Base-by-base conservation (phyloP, 2,888 invertebrate species). In the Keiferia lycopersicella region DNA sequence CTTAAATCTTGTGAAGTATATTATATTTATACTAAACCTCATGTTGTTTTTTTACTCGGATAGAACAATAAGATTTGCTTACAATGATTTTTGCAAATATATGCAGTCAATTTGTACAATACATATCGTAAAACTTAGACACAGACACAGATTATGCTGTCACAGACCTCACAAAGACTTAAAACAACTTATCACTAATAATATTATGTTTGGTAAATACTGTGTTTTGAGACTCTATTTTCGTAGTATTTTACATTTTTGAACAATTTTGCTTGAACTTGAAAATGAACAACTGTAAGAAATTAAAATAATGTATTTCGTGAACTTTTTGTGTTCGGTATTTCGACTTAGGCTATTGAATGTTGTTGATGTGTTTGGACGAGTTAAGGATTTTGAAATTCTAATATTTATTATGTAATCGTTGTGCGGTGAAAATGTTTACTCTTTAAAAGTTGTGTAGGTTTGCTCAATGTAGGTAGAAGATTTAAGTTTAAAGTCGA, bases 271-370 rank as follows among this genome's bases (percentile, higher is more conserved):
- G 51, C 51, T 26, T 22, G n/a, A 45, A 45, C n/a, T 45, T 20
- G 51, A 7, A 22, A 34, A 30, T 34, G 12, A 34, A 56, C 26
- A 34, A 34, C 56, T 30, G n/a, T 16, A 14, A 14, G 2, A 26
- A 56, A n/a, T 1, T 34, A 34, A 14, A 34, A 30, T 16, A 16
- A 34, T 56, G 16, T 56, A 56, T 34, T 34, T 34, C 14, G n/a
- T 56, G 34, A 34, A 56, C 8, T 53, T 30, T 53, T 30, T 34
- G 7, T 56, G 30, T 56, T 22, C 56, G 34, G 56, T 56, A 26
- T 56, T 56, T 56, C 56, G 56, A 56, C 56, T 34, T 34, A n/a
- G 26, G 30, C 34, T 56, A 16, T 16, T 56, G 34, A 56, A 53
- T 50, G 50, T 50, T 50, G 22, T 22, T 53, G 20, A 20, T 20